Base-by-base conservation (phyloP, 2,888 invertebrate genomes). In the Cosmorhoe ocellata region DNA sequence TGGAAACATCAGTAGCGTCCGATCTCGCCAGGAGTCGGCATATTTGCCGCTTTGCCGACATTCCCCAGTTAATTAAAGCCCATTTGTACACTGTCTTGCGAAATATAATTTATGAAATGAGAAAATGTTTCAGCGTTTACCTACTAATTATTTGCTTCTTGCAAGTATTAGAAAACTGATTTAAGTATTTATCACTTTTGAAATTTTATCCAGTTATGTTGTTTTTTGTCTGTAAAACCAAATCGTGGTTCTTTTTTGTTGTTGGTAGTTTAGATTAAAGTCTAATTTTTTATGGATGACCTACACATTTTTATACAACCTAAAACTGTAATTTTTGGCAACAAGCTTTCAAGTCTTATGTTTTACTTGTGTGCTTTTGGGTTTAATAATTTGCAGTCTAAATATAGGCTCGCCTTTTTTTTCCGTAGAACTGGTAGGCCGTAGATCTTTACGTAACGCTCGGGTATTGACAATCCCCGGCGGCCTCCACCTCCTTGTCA, bases 31-130 rank as follows among this genome's bases (percentile, higher is more conserved):
- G 78, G 76, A 79, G 78, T 71, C 62, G 69, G 80, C 82, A 84
- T 85, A 84, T 80, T 84, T 84, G 79, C 83, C 82, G 76, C 79
- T 82, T 81, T 73, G 72, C 76, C 80, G 76, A 77, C 84, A 86
- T 86, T 87, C 84, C 81, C 76, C 75, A 84, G 84, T 86, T 88
- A 88, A 88, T 88, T 88, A 85, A 86, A 86, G 80, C 78, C 84
- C 84, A 85, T 85, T 87, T 86, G 82, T 85, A 84, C 77, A 82
- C 79, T 82, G 84, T 84, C 84, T 84, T 74, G 74, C 70, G 73
- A 80, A 81, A 81, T 84, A 84, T 82, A 80, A 87, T 84, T 87
- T 84, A 81, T 81, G 74, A 78, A 82, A 82, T 74, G 72, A 75
- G 76, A 75, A 79, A 80, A 71, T 71, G 71, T 78, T 79, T 73